These are phyloP conservation scores for Mormyrops attenuatus DNA, from an alignment of 2,797 vertebrate species.

Conservation along the genomic window DNA sequence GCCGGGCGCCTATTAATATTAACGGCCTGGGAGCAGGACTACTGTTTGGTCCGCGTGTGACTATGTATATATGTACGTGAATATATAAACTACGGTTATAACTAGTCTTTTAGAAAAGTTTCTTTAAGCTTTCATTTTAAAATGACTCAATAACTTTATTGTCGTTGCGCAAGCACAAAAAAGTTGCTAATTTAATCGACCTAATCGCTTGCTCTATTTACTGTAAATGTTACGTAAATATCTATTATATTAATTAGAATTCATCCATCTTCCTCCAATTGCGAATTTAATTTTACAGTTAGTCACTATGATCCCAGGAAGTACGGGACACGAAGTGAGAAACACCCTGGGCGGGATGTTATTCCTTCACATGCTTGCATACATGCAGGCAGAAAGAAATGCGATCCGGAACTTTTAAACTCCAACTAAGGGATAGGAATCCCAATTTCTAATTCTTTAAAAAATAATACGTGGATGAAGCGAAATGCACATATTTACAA, in stretches of 20 bases:
- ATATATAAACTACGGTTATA: neutral
- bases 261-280: neutral
- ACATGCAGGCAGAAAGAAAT: constrained; percentile 39
- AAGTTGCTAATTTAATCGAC: neutral
- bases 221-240: neutral
- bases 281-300: neutral
- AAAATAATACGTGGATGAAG: neutral
- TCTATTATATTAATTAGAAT: neutral
- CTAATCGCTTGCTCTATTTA: neutral
- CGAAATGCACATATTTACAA: neutral
- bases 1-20: constrained; percentile 78
- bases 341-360: neutral
- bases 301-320: neutral
- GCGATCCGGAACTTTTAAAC: neutral
- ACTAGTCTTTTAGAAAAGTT: neutral
- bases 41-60: constrained; percentile 32
- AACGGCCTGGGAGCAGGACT: constrained; percentile 67
- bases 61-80: neutral
- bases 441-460: neutral
- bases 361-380: neutral
- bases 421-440: neutral
- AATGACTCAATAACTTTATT: neutral
- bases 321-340: neutral
- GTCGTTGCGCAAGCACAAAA: neutral
- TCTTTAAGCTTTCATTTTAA: neutral